Conservation (phyloP, 1,140 invertebrate species). For the Nautilus pompilius region DNA sequence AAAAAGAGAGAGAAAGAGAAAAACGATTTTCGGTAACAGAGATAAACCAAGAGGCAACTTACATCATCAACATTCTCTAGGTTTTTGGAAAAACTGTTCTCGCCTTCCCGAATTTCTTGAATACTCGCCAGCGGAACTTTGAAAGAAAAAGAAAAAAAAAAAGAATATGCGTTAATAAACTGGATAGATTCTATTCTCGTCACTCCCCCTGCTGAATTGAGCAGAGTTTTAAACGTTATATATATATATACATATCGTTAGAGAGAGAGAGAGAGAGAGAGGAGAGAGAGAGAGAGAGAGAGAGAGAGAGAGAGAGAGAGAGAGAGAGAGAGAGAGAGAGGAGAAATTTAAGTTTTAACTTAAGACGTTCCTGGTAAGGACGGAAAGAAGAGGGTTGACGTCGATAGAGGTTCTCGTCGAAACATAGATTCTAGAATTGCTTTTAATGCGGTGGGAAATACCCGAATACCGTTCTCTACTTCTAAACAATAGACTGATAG, state of each 20-base stretch:
- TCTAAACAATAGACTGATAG: too few relatives aligned
- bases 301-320: not conserved
- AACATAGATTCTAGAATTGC: too few relatives aligned
- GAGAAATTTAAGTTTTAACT: not conserved
- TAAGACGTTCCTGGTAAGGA: too few relatives aligned
- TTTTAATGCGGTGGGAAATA: too few relatives aligned
- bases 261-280: not conserved
- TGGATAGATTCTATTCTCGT: not conserved
- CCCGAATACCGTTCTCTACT: too few relatives aligned
- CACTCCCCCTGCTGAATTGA: too few relatives aligned
- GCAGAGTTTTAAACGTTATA: not conserved
- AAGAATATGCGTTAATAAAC: not conserved
- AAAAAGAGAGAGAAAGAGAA: too few relatives aligned
- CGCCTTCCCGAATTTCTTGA: constrained; percentile 42
- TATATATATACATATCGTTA: not conserved
- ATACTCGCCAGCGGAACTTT: constrained; percentile 40
- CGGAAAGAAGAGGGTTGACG: too few relatives aligned
- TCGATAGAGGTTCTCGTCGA: too few relatives aligned
- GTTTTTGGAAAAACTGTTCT: constrained; percentile 44
- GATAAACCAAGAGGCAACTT: too few relatives aligned
- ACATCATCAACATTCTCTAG: constrained; percentile 41
- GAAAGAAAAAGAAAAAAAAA: constrained; percentile 8
- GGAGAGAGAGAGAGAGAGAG: not conserved
- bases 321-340: not conserved
- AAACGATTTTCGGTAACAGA: too few relatives aligned